These are phyloP conservation scores for Metopolophium dirhodum DNA, from an alignment of 1,140 invertebrate species.

Conservation along the genomic window DNA sequence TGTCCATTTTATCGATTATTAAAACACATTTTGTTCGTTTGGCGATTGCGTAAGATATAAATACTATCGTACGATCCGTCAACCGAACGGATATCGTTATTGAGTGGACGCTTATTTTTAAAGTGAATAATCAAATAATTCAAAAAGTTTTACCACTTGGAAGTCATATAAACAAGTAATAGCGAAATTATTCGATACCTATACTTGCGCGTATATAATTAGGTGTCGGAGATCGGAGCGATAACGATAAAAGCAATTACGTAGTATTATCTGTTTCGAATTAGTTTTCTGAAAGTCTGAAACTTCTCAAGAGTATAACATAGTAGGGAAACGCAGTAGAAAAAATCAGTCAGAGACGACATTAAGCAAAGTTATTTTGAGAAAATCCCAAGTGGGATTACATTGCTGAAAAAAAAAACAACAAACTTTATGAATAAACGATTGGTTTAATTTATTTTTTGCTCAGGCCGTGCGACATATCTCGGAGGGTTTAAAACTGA, in stretches of 20 bases:
- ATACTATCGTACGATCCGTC: not conserved
- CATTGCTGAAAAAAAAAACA: not conserved
- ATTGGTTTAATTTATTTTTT: not conserved
- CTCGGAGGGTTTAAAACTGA: not conserved
- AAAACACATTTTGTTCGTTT: not conserved
- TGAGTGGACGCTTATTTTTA: not conserved
- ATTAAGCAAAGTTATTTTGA: slow-evolving; percentile 26
- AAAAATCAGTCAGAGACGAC: not conserved
- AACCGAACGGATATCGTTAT: not conserved
- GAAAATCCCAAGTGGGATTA: slow-evolving; percentile 4
- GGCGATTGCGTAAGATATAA: not conserved
- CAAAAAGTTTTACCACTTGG: not conserved
- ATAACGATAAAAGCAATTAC: slow-evolving; percentile 48
- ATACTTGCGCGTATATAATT: not conserved
- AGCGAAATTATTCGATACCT: not conserved
- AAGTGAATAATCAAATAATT: not conserved
- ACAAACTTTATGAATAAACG: slow-evolving; percentile 49
- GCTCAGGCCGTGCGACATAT: not conserved
- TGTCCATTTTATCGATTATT: not conserved
- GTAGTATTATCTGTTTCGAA: slow-evolving; percentile 38
- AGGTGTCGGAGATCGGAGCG: not conserved
- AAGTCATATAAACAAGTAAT: not conserved
- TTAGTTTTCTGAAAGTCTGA: slow-evolving; percentile 29
- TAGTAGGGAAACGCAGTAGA: not conserved
- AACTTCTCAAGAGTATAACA: not conserved